Evolutionary conservation across 2,113 vertebrate genomes (phyloP).

Genomic region (Galemys pyrenaicus): DNA sequence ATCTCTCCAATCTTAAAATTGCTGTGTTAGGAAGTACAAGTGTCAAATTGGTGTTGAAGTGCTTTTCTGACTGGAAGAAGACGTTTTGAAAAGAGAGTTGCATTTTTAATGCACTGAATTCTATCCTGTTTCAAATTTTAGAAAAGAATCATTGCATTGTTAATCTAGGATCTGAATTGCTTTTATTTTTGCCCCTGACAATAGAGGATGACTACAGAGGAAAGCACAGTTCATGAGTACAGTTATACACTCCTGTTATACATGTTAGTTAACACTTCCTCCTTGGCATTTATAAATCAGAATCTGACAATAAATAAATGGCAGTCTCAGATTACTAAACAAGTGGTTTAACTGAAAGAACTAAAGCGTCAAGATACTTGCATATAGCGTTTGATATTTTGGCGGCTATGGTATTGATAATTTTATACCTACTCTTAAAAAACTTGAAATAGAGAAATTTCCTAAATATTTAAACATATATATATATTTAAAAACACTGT

Average conservation of each 20-base stretch:
- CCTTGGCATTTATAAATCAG: background rate
- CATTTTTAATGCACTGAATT: constrained; percentile 39
- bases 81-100: constrained; percentile 52
- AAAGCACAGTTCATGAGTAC: background rate
- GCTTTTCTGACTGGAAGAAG: constrained; percentile 61
- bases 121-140: constrained; percentile 54
- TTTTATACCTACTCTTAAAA: background rate
- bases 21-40: background rate
- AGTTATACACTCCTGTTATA: background rate
- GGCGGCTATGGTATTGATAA: too few relatives aligned
- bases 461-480: constrained; percentile 13
- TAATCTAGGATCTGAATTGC: background rate
- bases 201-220: background rate
- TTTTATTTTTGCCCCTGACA: background rate
- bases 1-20: background rate
- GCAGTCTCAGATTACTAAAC: background rate
- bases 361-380: background rate
- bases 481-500: background rate
- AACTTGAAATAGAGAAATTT: background rate
- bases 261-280: background rate
- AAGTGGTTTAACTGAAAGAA: background rate
- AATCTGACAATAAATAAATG: background rate
- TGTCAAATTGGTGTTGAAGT: background rate
- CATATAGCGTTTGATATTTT: background rate
- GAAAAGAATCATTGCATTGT: background rate